Evolutionary conservation across 1,140 invertebrate genomes (phyloP).

Genomic region (Paraescarpia echinospica): DNA sequence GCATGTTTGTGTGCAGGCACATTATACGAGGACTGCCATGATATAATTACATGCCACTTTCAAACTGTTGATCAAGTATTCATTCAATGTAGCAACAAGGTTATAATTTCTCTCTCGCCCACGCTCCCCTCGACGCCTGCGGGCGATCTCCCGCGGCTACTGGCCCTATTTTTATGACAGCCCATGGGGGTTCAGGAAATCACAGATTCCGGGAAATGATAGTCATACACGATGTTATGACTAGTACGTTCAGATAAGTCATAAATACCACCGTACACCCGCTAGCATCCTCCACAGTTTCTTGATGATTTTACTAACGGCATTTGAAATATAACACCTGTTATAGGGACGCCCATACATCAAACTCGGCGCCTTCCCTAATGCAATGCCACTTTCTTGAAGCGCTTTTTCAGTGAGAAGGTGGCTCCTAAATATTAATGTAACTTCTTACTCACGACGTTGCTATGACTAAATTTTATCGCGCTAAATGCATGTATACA

Average conservation of each 20-base stretch:
- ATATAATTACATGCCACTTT: not conserved
- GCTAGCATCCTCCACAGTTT: not conserved
- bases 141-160: not conserved
- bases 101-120: not conserved
- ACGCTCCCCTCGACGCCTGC: not conserved
- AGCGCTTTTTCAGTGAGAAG: not conserved
- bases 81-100: not conserved
- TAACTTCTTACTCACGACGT: not conserved
- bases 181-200: not conserved
- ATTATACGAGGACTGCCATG: too few species aligned
- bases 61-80: not conserved
- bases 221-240: constrained; percentile 2
- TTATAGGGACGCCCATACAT: not conserved
- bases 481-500: not conserved
- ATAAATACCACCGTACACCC: not conserved
- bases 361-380: not conserved
- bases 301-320: not conserved
- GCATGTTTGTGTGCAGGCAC: too few species aligned
- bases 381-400: not conserved
- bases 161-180: not conserved
- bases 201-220: not conserved
- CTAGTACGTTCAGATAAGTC: not conserved
- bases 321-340: not conserved
- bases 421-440: not conserved
- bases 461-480: not conserved